Evolutionary conservation across 1,140 invertebrate species (phyloP), one percentile per base, ranked within the genome.

Genomic region (Goniozus legneri): DNA sequence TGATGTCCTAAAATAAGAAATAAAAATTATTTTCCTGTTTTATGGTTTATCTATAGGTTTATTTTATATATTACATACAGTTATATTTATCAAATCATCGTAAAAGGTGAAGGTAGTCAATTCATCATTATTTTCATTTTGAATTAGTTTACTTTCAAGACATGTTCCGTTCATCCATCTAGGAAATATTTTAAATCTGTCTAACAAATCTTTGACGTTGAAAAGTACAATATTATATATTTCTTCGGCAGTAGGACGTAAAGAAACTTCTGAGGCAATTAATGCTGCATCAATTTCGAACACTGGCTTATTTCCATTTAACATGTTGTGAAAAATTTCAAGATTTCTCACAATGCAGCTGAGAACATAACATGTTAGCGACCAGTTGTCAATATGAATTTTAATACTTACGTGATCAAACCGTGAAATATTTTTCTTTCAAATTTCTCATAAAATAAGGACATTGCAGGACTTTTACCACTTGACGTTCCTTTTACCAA

Each of bases 151-250:
- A 50, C 84, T 87, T 21, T 84, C 80, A 0, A 89, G 62, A 65
- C 91, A 94, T 8, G 85, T 89, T n/a, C 84, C 83, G 49, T 84
- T 77, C 84, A 90, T 88, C 91, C 91, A 95, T 7, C 91, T 82
- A 0, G 85, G 79, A 67, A 94, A 91, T 4, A 75, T 56, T 62
- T 87, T 88, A 3, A 90, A 66, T 51, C 84, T 79, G 20, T 81
- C 80, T 1, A 88, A 53, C 44, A 86, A 80, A 68, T 87, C 81
- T 54, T 82, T 83, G 1, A 84, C 71, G 47, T 82, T 79, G 15
- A 80, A 77, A 13, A 84, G 64, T 10, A 90, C 82, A 3, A 87
- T 84, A 51, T 87, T 88, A 55, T 87, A 85, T 16, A 92, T 81
- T 64, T 92, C 89, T 31, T 80, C 75, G 0, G 84, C 76, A 0